These are phyloP conservation scores for Masticophis lateralis DNA, from an alignment of 2,797 vertebrate genomes.

Conservation along the genomic window DNA sequence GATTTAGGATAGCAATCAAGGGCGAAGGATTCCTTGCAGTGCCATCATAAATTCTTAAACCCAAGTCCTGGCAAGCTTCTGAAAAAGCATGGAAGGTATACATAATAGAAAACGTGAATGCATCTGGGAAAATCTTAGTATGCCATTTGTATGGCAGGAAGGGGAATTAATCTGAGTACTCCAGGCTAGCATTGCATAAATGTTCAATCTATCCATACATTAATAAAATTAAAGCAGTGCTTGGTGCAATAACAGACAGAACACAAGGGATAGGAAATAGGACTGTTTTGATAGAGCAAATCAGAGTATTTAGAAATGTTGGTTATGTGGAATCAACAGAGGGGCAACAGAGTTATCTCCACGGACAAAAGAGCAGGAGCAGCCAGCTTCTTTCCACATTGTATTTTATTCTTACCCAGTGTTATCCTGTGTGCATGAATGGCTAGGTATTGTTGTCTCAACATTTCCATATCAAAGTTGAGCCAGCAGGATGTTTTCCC, in stretches of 20 bases:
- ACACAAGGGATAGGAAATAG: not conserved
- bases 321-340: not conserved
- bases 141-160: no score
- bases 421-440: conserved; percentile 80
- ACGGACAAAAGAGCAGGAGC: not conserved
- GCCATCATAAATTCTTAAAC: not conserved
- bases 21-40: not conserved
- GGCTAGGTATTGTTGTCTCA: conserved; percentile 80
- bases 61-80: not conserved
- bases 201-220: not conserved
- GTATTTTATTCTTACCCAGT: conserved; percentile 74
- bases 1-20: not conserved
- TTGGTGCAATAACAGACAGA: not conserved
- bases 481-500: conserved; percentile 86
- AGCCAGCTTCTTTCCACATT: not conserved
- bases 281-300: not conserved
- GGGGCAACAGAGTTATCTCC: not conserved
- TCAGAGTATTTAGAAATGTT: not conserved
- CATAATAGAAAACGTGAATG: not conserved
- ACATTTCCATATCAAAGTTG: conserved; percentile 77
- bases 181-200: not conserved
- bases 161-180: not conserved
- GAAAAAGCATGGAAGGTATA: not conserved
- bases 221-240: not conserved
- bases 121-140: not conserved